phyloP scores from a whole-genome alignment of 2,113 vertebrate species.

The Sapayoa aenigma region DNA sequence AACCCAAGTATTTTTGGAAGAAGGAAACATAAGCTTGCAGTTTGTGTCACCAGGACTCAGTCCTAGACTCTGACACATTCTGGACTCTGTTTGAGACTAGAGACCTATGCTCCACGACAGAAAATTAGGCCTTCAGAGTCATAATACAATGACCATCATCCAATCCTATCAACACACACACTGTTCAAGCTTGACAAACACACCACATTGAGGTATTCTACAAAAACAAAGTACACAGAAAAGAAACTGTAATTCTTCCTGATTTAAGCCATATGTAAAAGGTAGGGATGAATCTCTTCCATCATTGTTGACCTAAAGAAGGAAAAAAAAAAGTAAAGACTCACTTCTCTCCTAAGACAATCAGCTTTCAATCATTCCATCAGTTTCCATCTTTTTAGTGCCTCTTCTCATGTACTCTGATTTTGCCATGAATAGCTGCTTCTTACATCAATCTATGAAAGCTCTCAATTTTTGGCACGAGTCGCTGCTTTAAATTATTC shows the following conservation, averaged over 20 bases:
- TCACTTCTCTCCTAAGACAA: not conserved
- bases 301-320: not conserved
- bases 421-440: not conserved
- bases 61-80: not conserved
- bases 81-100: not conserved
- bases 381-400: not conserved
- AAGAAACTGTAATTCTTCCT: not conserved
- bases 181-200: not conserved
- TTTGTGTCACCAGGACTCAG: not conserved
- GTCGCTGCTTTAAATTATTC: not conserved
- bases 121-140: not conserved
- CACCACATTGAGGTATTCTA: not conserved
- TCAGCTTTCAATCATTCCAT: not conserved
- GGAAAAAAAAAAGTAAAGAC: not conserved
- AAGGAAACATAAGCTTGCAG: not conserved
- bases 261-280: not conserved
- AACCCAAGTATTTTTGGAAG: not conserved
- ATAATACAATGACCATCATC: not conserved
- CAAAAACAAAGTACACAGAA: not conserved
- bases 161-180: not conserved
- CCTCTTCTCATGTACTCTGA: not conserved
- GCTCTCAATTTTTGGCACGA: not conserved
- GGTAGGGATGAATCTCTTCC: not conserved
- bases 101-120: not conserved
- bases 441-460: not conserved